phyloP scores from a whole-genome alignment of 2,888 invertebrate species.

The Thecocarcelia acutangulata region DNA sequence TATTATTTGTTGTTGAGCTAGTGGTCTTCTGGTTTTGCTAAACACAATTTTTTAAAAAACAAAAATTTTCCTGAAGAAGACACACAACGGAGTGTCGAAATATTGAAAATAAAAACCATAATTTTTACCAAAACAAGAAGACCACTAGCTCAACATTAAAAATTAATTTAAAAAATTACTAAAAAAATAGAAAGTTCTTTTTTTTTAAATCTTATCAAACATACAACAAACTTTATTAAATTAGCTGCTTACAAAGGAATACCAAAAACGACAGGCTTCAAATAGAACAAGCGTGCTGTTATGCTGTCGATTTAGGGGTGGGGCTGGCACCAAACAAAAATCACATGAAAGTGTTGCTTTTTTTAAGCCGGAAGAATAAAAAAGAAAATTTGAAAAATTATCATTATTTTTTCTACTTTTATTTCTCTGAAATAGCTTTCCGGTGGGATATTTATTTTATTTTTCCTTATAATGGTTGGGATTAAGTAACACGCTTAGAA shows the following conservation, averaged over 20 bases:
- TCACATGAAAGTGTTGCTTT: constrained; percentile 5
- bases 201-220: constrained; percentile 8
- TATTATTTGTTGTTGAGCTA: too few species aligned
- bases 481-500: constrained; percentile 71
- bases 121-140: too few species aligned
- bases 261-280: constrained; percentile 9
- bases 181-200: constrained; percentile 71
- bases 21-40: too few species aligned
- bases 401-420: constrained; percentile 61
- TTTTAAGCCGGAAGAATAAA: constrained; percentile 44
- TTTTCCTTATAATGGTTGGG: constrained; percentile 58
- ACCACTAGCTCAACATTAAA: too few species aligned
- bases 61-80: too few species aligned
- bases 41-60: too few species aligned
- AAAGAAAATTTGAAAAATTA: constrained; percentile 47
- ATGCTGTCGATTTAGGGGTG: constrained; percentile 2
- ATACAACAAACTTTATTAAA: constrained; percentile 47
- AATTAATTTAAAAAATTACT: constrained; percentile 71
- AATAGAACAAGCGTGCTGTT: constrained; percentile 4
- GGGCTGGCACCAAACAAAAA: neutral
- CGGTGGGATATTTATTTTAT: constrained; percentile 28
- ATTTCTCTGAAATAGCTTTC: neutral
- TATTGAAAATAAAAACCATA: too few species aligned
- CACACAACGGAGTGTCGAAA: too few species aligned
- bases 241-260: constrained; percentile 57